phyloP scores from a whole-genome alignment of 2,888 invertebrate species.

The Glaucopsyche alexis region DNA sequence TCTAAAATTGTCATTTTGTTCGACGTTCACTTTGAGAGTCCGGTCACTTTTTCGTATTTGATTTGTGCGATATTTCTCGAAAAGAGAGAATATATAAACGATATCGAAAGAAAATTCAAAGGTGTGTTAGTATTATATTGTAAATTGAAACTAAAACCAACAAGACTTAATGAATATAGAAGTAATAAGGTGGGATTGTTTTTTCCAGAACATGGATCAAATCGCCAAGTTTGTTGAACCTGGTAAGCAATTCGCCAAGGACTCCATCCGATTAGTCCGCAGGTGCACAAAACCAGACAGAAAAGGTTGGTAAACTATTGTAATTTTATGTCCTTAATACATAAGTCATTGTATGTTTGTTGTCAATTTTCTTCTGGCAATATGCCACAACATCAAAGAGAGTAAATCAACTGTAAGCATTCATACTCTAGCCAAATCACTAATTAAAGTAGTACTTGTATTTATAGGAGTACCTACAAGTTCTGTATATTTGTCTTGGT shows the following conservation, averaged over 20 bases:
- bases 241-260: slow-evolving; percentile 97
- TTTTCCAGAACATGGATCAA: slow-evolving; percentile 92
- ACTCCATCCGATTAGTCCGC: slow-evolving; percentile 98
- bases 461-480: background rate
- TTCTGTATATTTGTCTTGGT: background rate
- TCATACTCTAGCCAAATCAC: background rate
- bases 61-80: slow-evolving; percentile 10
- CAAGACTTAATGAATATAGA: background rate
- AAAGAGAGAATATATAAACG: slow-evolving; percentile 1
- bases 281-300: slow-evolving; percentile 99
- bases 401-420: background rate
- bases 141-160: background rate
- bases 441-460: background rate
- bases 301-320: slow-evolving; percentile 84
- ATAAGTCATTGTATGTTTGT: background rate
- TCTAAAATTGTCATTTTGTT: slow-evolving; percentile 46
- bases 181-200: slow-evolving; percentile 39
- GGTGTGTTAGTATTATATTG: slow-evolving; percentile 20
- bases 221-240: slow-evolving; percentile 96
- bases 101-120: slow-evolving; percentile 13
- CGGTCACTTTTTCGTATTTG: slow-evolving; percentile 8
- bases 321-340: background rate
- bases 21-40: slow-evolving; percentile 39
- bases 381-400: background rate
- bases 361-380: background rate